These are phyloP conservation scores for Bombus picipes DNA, from an alignment of 1,140 invertebrate genomes.

Conservation along the genomic window DNA sequence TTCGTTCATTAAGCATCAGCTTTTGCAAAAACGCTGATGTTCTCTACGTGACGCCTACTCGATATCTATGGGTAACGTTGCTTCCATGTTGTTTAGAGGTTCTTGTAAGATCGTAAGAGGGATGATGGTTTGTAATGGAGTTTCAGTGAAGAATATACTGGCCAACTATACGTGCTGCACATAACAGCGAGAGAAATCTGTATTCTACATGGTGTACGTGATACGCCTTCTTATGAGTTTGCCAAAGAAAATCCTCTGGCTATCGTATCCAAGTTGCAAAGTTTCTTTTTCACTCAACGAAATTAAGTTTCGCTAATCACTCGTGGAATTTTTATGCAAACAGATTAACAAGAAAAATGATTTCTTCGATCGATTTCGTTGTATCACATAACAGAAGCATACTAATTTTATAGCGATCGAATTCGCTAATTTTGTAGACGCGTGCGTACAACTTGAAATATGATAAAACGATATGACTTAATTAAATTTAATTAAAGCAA, in stretches of 20 bases:
- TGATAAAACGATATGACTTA: too few relatives aligned
- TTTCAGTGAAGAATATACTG: conserved; percentile 69
- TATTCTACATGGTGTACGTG: conserved; percentile 70
- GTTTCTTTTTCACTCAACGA: conserved; percentile 25
- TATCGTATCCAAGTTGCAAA: conserved; percentile 16
- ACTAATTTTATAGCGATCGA: background rate
- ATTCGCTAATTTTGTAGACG: too few relatives aligned
- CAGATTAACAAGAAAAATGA: background rate
- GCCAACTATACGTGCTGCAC: conserved; percentile 70
- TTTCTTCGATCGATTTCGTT: background rate
- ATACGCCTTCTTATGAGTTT: conserved; percentile 63
- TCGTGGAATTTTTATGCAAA: background rate
- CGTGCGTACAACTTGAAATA: too few relatives aligned
- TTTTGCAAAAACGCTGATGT: background rate
- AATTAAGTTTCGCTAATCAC: conserved; percentile 41
- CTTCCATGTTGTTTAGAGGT: conserved; percentile 50
- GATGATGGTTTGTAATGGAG: conserved; percentile 54
- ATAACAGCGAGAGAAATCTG: conserved; percentile 61
- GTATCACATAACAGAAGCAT: background rate
- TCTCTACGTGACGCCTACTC: background rate
- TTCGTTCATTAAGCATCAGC: background rate
- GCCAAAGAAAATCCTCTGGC: conserved; percentile 40
- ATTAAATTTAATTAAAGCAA: background rate
- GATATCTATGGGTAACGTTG: background rate
- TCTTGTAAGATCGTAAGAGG: background rate